These are phyloP conservation scores for Adelphocoris suturalis DNA, from an alignment of 2,888 invertebrate species.

Conservation along the genomic window DNA sequence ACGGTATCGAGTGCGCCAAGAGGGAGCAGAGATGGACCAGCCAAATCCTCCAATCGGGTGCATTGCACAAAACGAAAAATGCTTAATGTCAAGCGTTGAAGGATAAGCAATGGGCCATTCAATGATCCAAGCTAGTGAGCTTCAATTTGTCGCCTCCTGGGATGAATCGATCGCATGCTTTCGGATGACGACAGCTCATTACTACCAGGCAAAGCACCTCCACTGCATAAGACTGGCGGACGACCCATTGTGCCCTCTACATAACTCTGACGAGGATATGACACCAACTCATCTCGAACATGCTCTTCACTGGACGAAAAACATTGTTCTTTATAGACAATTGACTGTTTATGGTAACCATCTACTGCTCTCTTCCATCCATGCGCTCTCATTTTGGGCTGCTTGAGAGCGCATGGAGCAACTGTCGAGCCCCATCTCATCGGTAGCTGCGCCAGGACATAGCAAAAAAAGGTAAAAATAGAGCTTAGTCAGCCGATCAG, in stretches of 20 bases:
- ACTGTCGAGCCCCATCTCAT: too few relatives aligned
- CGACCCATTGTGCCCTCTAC: neutral
- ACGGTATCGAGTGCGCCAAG: neutral
- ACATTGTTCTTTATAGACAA: too few relatives aligned
- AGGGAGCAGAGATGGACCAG: neutral
- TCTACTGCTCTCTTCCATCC: too few relatives aligned
- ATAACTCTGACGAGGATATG: neutral
- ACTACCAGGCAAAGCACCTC: conserved; percentile 5
- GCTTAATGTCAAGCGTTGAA: neutral
- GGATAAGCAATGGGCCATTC: neutral
- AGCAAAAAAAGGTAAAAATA: too few relatives aligned
- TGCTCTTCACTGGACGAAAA: neutral
- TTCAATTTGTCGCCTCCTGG: neutral
- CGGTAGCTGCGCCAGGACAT: too few relatives aligned
- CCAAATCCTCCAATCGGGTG: neutral
- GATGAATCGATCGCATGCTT: conserved; percentile 7
- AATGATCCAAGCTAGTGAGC: neutral
- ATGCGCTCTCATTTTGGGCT: too few relatives aligned
- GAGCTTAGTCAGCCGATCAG: too few relatives aligned
- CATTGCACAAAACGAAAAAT: neutral
- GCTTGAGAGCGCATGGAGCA: too few relatives aligned
- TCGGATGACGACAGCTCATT: neutral
- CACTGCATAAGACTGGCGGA: neutral
- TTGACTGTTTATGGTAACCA: too few relatives aligned
- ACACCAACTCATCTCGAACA: neutral